phyloP scores from a whole-genome alignment of 2,797 vertebrate species.

The Bovichtus diacanthus region DNA sequence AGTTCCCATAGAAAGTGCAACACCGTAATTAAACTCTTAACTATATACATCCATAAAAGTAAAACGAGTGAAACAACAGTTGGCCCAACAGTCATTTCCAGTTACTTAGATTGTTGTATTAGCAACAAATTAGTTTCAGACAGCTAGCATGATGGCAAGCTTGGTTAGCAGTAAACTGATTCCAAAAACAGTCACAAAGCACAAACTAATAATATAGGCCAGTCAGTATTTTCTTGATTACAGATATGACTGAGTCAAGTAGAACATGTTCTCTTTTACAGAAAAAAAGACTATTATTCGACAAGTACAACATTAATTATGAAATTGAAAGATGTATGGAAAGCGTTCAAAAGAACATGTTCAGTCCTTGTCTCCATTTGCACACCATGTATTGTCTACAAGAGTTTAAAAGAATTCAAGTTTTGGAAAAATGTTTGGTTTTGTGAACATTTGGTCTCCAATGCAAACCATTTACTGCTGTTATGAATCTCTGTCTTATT shows the following conservation, averaged over 20 bases:
- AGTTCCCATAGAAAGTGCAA: no score
- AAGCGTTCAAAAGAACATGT: constrained; percentile 8
- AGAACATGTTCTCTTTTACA: background rate
- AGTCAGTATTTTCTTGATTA: no score
- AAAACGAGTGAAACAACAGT: no score
- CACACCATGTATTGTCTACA: constrained; percentile 34
- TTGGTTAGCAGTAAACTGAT: no score
- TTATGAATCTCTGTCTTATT: constrained; percentile 55
- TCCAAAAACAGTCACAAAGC: no score
- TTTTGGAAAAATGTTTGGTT: constrained; percentile 50
- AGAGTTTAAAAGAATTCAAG: constrained; percentile 12
- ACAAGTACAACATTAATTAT: background rate
- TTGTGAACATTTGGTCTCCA: constrained; percentile 50
- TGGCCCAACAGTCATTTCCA: no score
- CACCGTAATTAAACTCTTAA: no score
- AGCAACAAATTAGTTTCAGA: no score
- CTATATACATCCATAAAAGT: no score
- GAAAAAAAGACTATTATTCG: background rate
- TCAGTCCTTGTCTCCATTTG: constrained; percentile 8
- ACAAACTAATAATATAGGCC: no score
- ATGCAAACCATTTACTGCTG: constrained; percentile 42
- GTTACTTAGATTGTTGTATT: no score
- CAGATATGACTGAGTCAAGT: background rate
- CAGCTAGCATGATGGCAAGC: no score
- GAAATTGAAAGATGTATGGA: constrained; percentile 10